Percentiles rank a stretch among this genome's conserved stretches.
These are phyloP conservation scores for Cyprinodon diabolis DNA, from an alignment of 2,797 vertebrate genomes.

Conservation along the genomic window DNA sequence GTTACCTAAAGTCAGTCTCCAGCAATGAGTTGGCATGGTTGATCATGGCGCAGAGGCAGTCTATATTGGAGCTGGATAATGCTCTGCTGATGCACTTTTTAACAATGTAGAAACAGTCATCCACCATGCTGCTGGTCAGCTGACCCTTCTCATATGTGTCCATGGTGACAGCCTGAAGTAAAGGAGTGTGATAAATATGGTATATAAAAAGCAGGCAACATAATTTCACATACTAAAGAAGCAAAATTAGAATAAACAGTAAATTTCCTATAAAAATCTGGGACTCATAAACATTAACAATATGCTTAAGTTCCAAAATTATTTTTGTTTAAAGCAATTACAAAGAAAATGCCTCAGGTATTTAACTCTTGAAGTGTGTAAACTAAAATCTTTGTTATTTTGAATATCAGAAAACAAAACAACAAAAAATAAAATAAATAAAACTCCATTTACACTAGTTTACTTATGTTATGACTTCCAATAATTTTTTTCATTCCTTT, in stretches of 20 bases:
- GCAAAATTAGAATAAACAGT: not conserved
- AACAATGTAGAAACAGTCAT: constrained; percentile 98
- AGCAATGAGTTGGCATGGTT: constrained; percentile 95
- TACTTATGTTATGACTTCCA: not conserved
- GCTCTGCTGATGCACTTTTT: constrained; percentile 98
- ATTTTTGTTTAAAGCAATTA: not conserved
- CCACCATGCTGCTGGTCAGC: constrained; percentile 98
- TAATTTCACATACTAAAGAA: not conserved
- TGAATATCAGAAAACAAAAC: not conserved
- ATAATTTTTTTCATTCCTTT: not conserved
- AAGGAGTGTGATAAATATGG: not conserved
- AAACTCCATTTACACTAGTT: not conserved
- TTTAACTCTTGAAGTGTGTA: not conserved
- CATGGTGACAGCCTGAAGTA: constrained; percentile 90
- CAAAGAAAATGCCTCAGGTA: not conserved
- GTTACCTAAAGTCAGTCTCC: constrained; percentile 95
- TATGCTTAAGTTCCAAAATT: no score
- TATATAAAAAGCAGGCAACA: constrained; percentile 3
- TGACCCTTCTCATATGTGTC: constrained; percentile 93
- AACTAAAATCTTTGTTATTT: not conserved
- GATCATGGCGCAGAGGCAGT: constrained; percentile 99
- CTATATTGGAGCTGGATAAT: constrained; percentile 95
- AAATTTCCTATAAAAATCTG: not conserved
- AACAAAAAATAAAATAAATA: not conserved
- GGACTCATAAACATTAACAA: not conserved